Conservation (phyloP, 2,797 vertebrate species). For the Cryptoblepharus egeriae region DNA sequence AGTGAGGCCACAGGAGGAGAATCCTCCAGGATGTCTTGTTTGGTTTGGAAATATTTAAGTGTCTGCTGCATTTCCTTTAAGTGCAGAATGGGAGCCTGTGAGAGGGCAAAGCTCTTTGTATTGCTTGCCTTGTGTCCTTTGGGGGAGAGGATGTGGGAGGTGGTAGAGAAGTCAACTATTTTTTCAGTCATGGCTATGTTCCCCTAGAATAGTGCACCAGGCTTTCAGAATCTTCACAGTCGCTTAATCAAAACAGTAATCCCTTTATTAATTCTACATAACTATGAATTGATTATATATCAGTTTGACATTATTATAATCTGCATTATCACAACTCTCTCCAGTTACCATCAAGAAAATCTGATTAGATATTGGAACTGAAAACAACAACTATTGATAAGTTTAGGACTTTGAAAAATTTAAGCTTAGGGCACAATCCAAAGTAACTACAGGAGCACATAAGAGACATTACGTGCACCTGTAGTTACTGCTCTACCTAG, state of each 20-base stretch:
- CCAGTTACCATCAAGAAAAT: slow-evolving; percentile 30
- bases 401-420: slow-evolving; percentile 4
- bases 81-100: slow-evolving; percentile 56
- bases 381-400: slow-evolving; percentile 42
- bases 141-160: slow-evolving; percentile 42
- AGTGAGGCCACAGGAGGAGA: slow-evolving; percentile 72
- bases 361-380: background rate
- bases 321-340: slow-evolving; percentile 1
- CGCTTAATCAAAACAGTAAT: slow-evolving; percentile 40
- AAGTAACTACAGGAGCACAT: too few species aligned
- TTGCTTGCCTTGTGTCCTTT: slow-evolving; percentile 42
- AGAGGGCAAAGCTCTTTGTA: slow-evolving; percentile 59
- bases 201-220: slow-evolving; percentile 39
- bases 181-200: slow-evolving; percentile 53
- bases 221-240: slow-evolving; percentile 37
- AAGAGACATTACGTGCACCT: too few species aligned
- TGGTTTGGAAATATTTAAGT: slow-evolving; percentile 79
- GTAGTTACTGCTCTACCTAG: too few species aligned
- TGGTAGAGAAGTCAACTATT: slow-evolving; percentile 39
- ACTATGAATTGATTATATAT: background rate
- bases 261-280: background rate
- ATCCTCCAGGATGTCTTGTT: slow-evolving; percentile 78
- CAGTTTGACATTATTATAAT: background rate
- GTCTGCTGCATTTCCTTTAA: slow-evolving; percentile 79
- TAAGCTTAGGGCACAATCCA: too few species aligned